phyloP scores from a whole-genome alignment of 64 coral and sea anemone species.

The Porites lutea region DNA sequence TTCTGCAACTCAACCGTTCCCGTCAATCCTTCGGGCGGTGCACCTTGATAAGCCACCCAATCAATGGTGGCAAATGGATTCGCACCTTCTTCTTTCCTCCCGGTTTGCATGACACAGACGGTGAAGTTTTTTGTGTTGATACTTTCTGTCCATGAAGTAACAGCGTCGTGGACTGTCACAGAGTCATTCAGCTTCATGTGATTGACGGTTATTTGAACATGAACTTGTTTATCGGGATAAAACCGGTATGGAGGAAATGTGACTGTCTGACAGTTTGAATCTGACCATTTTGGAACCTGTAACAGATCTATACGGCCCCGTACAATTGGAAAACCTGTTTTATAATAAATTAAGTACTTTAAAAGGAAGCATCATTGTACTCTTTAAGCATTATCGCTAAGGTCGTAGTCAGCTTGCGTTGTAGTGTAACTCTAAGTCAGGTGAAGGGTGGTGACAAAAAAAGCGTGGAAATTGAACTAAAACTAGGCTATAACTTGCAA shows the following conservation, averaged over 20 bases:
- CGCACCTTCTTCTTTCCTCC: conserved; percentile 16
- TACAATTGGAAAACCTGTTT: conserved; percentile 46
- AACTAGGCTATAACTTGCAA: too few species aligned
- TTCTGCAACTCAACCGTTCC: conserved; percentile 1
- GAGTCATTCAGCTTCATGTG: conserved; percentile 46
- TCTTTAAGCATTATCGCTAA: too few species aligned
- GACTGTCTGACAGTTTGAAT: conserved; percentile 35
- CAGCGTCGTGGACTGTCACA: conserved; percentile 31
- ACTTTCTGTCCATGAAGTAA: conserved; percentile 30
- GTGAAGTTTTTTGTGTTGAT: conserved; percentile 46
- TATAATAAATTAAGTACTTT: too few species aligned
- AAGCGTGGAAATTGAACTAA: too few species aligned
- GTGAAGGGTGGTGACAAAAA: too few species aligned
- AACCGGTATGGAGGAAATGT: conserved; percentile 12
- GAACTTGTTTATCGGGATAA: conserved; percentile 59
- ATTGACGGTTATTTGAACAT: conserved; percentile 59
- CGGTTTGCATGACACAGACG: conserved; percentile 45
- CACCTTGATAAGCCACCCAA: not conserved
- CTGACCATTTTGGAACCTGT: not conserved
- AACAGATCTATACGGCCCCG: conserved; percentile 31
- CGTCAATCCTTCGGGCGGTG: not conserved
- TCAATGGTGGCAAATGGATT: conserved; percentile 50
- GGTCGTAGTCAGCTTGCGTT: too few species aligned
- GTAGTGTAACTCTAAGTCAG: too few species aligned
- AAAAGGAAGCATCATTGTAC: too few species aligned